phyloP scores from a whole-genome alignment of 2,797 vertebrate genomes.

The Sebastes matsubarae region DNA sequence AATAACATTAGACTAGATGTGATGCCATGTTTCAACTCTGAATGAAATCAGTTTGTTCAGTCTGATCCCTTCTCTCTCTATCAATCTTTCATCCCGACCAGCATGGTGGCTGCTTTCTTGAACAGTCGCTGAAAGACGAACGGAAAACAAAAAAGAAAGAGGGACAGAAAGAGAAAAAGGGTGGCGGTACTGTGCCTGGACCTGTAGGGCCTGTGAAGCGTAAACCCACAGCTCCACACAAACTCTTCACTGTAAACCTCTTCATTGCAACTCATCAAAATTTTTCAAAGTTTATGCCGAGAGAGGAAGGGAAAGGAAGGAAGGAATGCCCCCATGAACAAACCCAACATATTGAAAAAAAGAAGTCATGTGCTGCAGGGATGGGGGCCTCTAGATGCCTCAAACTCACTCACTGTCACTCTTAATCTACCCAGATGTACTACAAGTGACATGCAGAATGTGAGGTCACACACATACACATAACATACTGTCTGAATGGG shows the following conservation, averaged over 20 bases:
- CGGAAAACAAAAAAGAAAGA: slow-evolving; percentile 39
- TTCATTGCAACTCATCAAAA: slow-evolving; percentile 3
- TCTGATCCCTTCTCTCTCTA: slow-evolving; percentile 25
- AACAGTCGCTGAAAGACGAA: slow-evolving; percentile 61
- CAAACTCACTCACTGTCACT: slow-evolving; percentile 53
- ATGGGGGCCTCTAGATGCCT: slow-evolving; percentile 39
- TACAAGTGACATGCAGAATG: slow-evolving; percentile 54
- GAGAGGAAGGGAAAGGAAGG: background rate
- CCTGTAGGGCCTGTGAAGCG: slow-evolving; percentile 36
- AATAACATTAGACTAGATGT: slow-evolving; percentile 30
- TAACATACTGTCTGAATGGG: slow-evolving; percentile 41
- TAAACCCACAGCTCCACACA: slow-evolving; percentile 17
- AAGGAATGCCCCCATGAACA: background rate
- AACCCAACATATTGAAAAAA: background rate
- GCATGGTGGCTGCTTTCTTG: slow-evolving; percentile 59
- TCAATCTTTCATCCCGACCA: slow-evolving; percentile 69
- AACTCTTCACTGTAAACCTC: slow-evolving; percentile 23
- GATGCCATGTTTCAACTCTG: slow-evolving; percentile 38
- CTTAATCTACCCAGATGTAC: slow-evolving; percentile 60
- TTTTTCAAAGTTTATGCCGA: background rate
- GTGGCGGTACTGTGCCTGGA: slow-evolving; percentile 41
- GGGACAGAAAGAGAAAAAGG: background rate
- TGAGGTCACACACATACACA: slow-evolving; percentile 62
- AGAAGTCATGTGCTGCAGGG: background rate
- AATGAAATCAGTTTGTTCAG: slow-evolving; percentile 55